A percentile compares a stretch with the other conserved stretches of the same genome.
These are phyloP conservation scores for Vannuccia rotundouncinata DNA, from an alignment of 2,888 invertebrate species.

Conservation along the genomic window DNA sequence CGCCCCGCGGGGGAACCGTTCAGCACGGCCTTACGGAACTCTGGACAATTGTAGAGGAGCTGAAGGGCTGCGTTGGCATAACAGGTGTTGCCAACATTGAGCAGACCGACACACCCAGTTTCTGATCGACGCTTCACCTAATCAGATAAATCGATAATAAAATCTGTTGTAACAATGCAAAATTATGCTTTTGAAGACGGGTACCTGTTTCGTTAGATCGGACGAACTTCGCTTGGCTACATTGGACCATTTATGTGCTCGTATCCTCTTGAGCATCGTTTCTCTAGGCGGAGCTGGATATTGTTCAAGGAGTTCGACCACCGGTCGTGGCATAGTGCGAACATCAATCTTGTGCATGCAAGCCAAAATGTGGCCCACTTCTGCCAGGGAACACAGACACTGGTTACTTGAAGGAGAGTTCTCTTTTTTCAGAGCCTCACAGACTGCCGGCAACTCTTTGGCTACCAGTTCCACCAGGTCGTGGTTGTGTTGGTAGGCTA, in stretches of 20 bases:
- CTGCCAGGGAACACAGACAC: background rate
- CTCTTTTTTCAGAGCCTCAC: background rate
- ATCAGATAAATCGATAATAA: too few species aligned
- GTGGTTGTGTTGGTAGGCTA: background rate
- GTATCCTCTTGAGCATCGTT: background rate
- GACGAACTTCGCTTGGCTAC: background rate
- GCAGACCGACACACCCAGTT: background rate
- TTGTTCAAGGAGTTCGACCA: background rate
- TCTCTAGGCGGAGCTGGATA: background rate
- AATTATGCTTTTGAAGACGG: too few species aligned
- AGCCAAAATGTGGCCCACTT: background rate
- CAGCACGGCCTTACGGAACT: background rate
- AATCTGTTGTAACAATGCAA: too few species aligned
- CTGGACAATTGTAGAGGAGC: background rate
- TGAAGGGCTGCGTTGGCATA: background rate
- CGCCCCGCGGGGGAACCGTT: too few species aligned
- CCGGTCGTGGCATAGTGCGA: background rate
- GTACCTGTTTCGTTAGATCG: background rate
- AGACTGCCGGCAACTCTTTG: background rate
- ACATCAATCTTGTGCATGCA: background rate
- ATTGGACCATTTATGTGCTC: background rate
- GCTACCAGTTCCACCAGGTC: background rate
- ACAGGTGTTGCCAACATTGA: background rate
- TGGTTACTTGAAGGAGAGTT: background rate
- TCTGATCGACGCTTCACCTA: background rate